Evolutionary conservation across 1,140 invertebrate genomes (phyloP).

Genomic region (Tetragonula clypearis): DNA sequence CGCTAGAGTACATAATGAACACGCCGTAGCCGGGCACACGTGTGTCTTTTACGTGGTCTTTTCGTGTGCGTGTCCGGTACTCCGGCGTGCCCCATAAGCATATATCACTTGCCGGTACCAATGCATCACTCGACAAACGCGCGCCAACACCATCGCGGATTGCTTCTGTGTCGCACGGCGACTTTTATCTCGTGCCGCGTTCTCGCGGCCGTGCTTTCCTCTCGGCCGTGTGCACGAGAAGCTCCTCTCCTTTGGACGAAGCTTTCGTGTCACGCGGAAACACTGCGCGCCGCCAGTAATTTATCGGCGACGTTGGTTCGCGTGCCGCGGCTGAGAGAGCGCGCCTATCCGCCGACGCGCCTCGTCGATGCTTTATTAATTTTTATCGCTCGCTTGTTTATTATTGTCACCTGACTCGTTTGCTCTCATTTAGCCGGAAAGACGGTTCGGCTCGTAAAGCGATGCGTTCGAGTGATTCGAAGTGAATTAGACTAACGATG

Average conservation of each 20-base stretch:
- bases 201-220: not conserved
- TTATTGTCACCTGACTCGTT: constrained; percentile 10
- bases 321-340: constrained; percentile 1
- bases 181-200: constrained; percentile 32
- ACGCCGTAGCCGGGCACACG: constrained; percentile 14
- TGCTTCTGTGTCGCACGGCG: constrained; percentile 45
- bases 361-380: constrained; percentile 13
- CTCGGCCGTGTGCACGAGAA: not conserved
- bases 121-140: constrained; percentile 48
- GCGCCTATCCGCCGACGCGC: not conserved
- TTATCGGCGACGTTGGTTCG: constrained; percentile 21
- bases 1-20: constrained; percentile 42
- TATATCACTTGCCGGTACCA: constrained; percentile 54
- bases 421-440: not conserved
- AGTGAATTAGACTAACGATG: too few species aligned
- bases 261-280: constrained; percentile 46
- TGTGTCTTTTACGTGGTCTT: constrained; percentile 32
- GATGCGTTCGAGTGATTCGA: too few species aligned
- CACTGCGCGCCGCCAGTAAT: constrained; percentile 8
- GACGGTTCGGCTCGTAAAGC: too few species aligned
- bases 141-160: constrained; percentile 41
- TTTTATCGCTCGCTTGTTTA: not conserved
- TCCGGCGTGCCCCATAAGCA: constrained; percentile 43
- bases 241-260: constrained; percentile 23
- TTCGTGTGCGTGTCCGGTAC: constrained; percentile 36